phyloP scores from a whole-genome alignment of 2,797 vertebrate species.

The Enteromius mattozi region DNA sequence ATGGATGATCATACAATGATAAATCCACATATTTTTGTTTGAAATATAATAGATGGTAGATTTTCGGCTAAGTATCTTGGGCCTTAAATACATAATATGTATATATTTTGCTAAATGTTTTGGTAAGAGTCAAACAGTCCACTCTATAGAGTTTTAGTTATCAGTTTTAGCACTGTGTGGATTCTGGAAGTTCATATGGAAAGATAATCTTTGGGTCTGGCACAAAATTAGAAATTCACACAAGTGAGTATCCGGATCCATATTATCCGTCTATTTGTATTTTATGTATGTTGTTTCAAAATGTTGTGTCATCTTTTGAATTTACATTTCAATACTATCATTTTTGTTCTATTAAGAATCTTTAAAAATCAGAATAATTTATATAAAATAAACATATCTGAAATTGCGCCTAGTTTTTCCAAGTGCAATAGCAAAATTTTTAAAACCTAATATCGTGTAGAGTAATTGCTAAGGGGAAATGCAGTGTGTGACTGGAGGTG shows the following conservation, averaged over 20 bases:
- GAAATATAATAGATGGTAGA: neutral
- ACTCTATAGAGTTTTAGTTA: neutral
- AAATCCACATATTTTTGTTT: neutral
- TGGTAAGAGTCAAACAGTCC: neutral
- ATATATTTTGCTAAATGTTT: neutral
- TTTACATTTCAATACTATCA: neutral
- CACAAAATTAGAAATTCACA: slow-evolving; percentile 50
- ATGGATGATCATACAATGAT: neutral
- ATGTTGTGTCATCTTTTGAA: neutral
- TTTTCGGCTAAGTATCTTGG: neutral
- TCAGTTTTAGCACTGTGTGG: slow-evolving; percentile 46
- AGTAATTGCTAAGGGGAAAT: slow-evolving; percentile 17
- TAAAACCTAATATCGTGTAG: neutral
- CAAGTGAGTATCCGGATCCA: slow-evolving; percentile 43
- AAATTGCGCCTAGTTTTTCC: neutral
- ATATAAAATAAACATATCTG: neutral
- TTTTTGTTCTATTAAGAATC: neutral
- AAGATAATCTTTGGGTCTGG: slow-evolving; percentile 58
- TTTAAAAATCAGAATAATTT: neutral
- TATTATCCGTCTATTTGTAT: neutral
- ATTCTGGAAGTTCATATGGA: slow-evolving; percentile 12
- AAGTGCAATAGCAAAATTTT: neutral
- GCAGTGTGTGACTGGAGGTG: slow-evolving; percentile 66
- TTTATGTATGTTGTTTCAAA: neutral
- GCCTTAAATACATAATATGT: neutral